Base-by-base conservation (phyloP, 2,888 invertebrate genomes). In the Acrobeloides nanus region DNA sequence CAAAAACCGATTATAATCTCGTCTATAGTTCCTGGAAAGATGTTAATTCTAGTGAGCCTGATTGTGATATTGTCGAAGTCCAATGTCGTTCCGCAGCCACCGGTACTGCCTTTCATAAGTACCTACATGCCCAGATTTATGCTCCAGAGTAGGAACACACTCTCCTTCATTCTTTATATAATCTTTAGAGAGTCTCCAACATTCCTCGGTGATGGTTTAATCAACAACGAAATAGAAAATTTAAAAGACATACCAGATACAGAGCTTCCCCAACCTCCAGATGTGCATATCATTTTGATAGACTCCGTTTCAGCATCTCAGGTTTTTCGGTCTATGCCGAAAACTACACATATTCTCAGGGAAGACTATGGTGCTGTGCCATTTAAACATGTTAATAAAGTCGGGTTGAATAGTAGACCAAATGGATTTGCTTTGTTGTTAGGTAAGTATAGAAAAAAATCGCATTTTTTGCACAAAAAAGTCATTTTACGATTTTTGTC, bases 331-430 rank as follows among this genome's bases (percentile, higher is more conserved):
- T 46, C 46, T 1, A 46, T 46, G 46, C 46, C 46, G 1, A 18
- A 17, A 7, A 46, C 46, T 7, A 17, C 21, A 4, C 46, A 47
- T 18, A 15, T 52, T 12, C 43, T 47, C 3, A 17, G 49, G 7
- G 29, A 38, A 20, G 48, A 47, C n/a, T 25, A 35, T 25, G 48
- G 26, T 12, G 48, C 51, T 5, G 38, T 47, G 12, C 12, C 25
- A 2, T 4, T 47, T 3, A 21, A 21, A 3, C 15, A 42, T 23
- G 50, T 35, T 12, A 47, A 47, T 26, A 47, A 47, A 47, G 43
- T 47, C 15, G 48, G 51, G n/a, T 18, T 48, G 12, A 51, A 51
- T 39, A 48, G 45, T 21, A n/a, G 55, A 20, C 51, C 51, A 17
- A 51, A 51, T 37, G 51, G 39, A 12, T 51, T 48, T 23, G 50